These are phyloP conservation scores for Galleria mellonella DNA, from an alignment of 1,140 invertebrate genomes.

Conservation along the genomic window DNA sequence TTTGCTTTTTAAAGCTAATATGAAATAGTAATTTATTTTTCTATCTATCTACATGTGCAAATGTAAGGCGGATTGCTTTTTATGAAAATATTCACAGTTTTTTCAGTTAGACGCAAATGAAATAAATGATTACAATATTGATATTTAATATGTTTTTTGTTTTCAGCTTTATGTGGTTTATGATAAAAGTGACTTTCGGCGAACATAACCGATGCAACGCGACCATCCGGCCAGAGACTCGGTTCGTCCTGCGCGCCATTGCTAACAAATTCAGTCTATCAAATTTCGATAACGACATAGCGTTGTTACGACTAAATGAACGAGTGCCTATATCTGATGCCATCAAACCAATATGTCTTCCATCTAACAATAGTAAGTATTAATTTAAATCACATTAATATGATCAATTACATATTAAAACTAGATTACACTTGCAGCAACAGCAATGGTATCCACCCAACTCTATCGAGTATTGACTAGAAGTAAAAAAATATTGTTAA, in stretches of 20 bases:
- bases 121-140: not conserved
- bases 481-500: no score
- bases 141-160: constrained; percentile 10
- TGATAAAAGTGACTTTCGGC: constrained; percentile 90
- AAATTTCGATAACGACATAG: constrained; percentile 91
- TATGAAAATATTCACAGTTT: no score
- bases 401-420: no score
- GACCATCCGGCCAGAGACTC: constrained; percentile 80
- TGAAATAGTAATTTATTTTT: no score
- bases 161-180: constrained; percentile 90
- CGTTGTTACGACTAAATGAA: constrained; percentile 85
- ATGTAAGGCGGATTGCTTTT: no score
- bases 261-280: constrained; percentile 86
- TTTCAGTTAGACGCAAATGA: no score
- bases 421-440: no score
- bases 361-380: constrained; percentile 76
- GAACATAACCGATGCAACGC: constrained; percentile 88
- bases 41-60: no score
- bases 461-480: no score
- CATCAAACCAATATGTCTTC: constrained; percentile 87
- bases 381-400: no score
- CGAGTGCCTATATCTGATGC: constrained; percentile 82
- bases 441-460: no score
- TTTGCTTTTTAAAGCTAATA: no score
- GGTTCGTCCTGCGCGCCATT: constrained; percentile 83